phyloP scores from a whole-genome alignment of 2,797 vertebrate genomes.

The Serranus cabrilla region DNA sequence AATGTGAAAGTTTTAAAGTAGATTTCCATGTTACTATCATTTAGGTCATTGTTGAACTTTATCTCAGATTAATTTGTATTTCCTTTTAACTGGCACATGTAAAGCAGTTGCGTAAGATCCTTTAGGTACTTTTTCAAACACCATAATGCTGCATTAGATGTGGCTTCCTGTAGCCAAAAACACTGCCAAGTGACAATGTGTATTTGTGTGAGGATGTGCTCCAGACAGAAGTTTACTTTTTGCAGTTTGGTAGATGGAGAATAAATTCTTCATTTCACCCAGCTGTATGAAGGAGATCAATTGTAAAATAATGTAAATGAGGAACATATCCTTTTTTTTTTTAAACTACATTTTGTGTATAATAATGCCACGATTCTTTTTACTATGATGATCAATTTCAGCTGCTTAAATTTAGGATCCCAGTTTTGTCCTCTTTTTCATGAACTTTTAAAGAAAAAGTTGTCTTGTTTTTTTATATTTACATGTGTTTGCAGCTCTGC shows the following conservation, averaged over 20 bases:
- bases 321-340: constrained; percentile 21
- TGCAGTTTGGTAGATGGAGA: constrained; percentile 3
- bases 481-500: constrained; percentile 21
- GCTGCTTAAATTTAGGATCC: constrained; percentile 47
- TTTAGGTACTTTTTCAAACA: constrained; percentile 16
- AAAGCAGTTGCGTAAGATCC: background rate
- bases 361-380: constrained; percentile 29
- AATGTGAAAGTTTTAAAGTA: constrained; percentile 19
- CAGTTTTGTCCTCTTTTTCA: constrained; percentile 13
- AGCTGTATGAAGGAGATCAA: constrained; percentile 37
- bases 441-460: constrained; percentile 19
- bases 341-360: constrained; percentile 29
- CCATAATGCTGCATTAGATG: constrained; percentile 5
- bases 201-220: background rate
- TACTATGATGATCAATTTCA: constrained; percentile 36
- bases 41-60: constrained; percentile 5
- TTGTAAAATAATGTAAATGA: constrained; percentile 62
- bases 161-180: background rate
- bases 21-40: constrained; percentile 3
- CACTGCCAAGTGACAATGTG: background rate
- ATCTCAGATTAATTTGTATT: constrained; percentile 2
- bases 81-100: background rate
- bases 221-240: constrained; percentile 11
- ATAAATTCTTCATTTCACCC: constrained; percentile 16
- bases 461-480: constrained; percentile 36